phyloP scores from a whole-genome alignment of 2,888 invertebrate species.

The Amphiduros pacificus region DNA sequence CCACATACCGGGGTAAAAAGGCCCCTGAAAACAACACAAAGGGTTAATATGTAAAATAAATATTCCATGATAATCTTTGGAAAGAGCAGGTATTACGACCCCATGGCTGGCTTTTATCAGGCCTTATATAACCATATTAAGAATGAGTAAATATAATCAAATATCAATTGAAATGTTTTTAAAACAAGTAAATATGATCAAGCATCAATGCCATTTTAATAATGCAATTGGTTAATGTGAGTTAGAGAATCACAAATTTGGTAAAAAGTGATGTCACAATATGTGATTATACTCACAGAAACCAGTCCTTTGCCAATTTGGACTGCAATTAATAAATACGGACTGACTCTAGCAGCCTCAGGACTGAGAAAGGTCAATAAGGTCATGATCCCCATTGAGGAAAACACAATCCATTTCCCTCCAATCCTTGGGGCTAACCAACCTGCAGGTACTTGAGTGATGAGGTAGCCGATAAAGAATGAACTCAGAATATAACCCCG shows the following conservation, averaged over 20 bases:
- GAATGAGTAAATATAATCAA: too few relatives aligned
- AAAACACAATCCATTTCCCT: not conserved
- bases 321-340: not conserved
- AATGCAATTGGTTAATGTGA: too few relatives aligned
- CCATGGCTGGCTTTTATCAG: too few relatives aligned
- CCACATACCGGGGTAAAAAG: not conserved
- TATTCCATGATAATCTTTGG: not conserved
- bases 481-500: conserved; percentile 63
- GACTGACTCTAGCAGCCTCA: not conserved
- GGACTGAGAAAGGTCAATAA: not conserved
- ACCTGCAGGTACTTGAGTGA: conserved; percentile 41
- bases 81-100: too few relatives aligned
- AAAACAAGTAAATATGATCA: too few relatives aligned
- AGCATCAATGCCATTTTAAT: too few relatives aligned
- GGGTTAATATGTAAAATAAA: not conserved
- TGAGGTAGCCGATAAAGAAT: conserved; percentile 63
- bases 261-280: too few relatives aligned
- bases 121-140: too few relatives aligned
- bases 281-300: not conserved
- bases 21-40: not conserved
- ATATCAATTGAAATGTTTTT: too few relatives aligned
- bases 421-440: not conserved
- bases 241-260: too few relatives aligned
- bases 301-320: not conserved
- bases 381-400: not conserved